A percentile compares a stretch with the other conserved stretches of the same genome.
These are phyloP conservation scores for Spisula subtruncata DNA, from an alignment of 2,888 invertebrate genomes.

Conservation along the genomic window DNA sequence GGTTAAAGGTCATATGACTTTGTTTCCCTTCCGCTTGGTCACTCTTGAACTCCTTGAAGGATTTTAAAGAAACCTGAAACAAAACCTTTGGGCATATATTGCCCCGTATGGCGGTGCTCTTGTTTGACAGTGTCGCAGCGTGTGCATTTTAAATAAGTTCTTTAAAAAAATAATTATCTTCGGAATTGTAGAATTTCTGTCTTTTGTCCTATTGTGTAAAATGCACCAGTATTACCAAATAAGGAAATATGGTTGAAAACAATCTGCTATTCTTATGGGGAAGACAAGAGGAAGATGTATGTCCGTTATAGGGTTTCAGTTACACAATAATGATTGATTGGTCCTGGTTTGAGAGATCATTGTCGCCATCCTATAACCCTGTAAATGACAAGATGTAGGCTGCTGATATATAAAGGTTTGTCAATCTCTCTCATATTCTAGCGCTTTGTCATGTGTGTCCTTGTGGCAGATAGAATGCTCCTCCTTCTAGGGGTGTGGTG, in stretches of 20 bases:
- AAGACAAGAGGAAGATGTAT: slow-evolving; percentile 9
- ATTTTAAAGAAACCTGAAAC: no score
- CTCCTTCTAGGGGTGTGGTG: no score
- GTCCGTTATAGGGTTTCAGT: slow-evolving; percentile 3
- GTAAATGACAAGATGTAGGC: slow-evolving; percentile 15
- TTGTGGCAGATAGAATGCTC: no score
- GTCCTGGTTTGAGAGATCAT: slow-evolving; percentile 19
- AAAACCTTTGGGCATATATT: no score
- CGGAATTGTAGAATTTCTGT: background rate
- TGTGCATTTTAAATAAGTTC: no score
- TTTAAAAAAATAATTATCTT: no score
- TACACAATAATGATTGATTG: slow-evolving; percentile 20
- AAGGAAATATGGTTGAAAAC: slow-evolving; percentile 13
- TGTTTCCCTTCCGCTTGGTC: no score
- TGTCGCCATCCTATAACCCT: slow-evolving; percentile 20
- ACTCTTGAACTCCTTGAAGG: no score
- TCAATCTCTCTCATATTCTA: background rate
- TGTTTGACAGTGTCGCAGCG: no score
- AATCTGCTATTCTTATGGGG: background rate
- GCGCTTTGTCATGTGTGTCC: no score
- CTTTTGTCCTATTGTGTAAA: background rate
- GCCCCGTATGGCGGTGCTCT: no score
- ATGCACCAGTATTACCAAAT: background rate
- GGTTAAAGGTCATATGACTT: no score
- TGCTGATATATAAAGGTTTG: background rate